These are phyloP conservation scores for Leucoma salicis DNA, from an alignment of 2,888 invertebrate species.

Conservation along the genomic window DNA sequence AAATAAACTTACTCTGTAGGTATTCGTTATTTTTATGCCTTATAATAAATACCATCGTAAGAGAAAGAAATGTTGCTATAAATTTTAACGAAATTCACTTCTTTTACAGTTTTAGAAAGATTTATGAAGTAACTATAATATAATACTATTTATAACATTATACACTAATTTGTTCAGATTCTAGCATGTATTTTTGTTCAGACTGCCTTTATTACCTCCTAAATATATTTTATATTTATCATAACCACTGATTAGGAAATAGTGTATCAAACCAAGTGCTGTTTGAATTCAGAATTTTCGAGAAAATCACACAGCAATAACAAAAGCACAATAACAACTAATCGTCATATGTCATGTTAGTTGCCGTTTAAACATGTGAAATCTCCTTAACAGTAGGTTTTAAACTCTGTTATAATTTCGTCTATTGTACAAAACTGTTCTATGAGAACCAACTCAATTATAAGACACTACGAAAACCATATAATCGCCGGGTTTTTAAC, in stretches of 20 bases:
- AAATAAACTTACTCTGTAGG: neutral
- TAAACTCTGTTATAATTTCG: conserved; percentile 75
- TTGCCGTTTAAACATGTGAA: conserved; percentile 75
- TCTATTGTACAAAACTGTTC: conserved; percentile 78
- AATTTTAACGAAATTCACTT: too few relatives aligned
- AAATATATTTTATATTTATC: too few relatives aligned
- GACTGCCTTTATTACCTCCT: too few relatives aligned
- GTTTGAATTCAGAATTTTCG: conserved; percentile 20
- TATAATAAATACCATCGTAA: neutral
- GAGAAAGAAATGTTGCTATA: too few relatives aligned
- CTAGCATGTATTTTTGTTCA: conserved; percentile 14
- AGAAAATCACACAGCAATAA: conserved; percentile 47
- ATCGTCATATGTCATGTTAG: conserved; percentile 73
- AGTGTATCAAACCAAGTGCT: conserved; percentile 22
- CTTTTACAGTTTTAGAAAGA: neutral
- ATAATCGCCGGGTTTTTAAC: conserved; percentile 77
- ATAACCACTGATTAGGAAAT: neutral
- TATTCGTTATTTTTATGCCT: neutral
- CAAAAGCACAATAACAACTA: conserved; percentile 62
- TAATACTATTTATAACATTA: too few relatives aligned
- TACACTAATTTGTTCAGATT: too few relatives aligned
- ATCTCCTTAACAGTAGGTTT: conserved; percentile 65
- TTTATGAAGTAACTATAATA: neutral
- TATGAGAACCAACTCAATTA: conserved; percentile 81
- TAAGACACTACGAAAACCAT: conserved; percentile 67